A percentile compares a stretch with the other conserved stretches of the same genome.
phyloP scores from a whole-genome alignment of 1,140 invertebrate genomes.

The Macrotrachela quadricornifera region DNA sequence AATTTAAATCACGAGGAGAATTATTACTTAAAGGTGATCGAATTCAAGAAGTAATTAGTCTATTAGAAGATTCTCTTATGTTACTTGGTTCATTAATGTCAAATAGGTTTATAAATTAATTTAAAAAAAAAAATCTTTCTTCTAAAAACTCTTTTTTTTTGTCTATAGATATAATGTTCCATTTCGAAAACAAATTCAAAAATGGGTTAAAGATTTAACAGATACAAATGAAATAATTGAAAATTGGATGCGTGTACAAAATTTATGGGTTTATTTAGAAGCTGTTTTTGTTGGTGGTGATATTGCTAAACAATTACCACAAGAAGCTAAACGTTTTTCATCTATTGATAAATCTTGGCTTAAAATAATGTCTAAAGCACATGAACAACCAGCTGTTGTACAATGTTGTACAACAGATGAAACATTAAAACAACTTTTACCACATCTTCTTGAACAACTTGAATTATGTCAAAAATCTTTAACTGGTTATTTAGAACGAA shows the following conservation, averaged over 20 bases:
- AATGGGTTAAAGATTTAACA: constrained; percentile 80
- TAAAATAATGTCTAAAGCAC: constrained; percentile 81
- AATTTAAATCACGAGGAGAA: constrained; percentile 82
- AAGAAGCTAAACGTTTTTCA: constrained; percentile 45
- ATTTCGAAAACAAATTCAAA: constrained; percentile 81
- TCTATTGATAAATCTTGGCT: constrained; percentile 96
- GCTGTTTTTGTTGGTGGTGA: constrained; percentile 93
- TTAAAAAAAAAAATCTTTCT: constrained; percentile 24
- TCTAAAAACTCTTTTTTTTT: too few species aligned
- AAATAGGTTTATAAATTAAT: constrained; percentile 87
- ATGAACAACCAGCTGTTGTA: constrained; percentile 79
- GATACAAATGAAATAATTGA: constrained; percentile 90
- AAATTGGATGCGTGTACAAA: constrained; percentile 82
- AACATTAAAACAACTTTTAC: constrained; percentile 64
- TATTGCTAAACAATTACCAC: constrained; percentile 86
- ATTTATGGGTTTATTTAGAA: constrained; percentile 93
- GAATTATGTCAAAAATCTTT: constrained; percentile 88
- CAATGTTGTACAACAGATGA: constrained; percentile 86
- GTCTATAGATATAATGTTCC: constrained; percentile 61
- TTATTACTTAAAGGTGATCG: constrained; percentile 70
- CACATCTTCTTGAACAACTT: constrained; percentile 82
- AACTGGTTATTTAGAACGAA: constrained; percentile 84
- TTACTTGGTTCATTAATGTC: constrained; percentile 70
- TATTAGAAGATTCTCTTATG: constrained; percentile 85
- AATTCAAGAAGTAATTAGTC: constrained; percentile 74